Evolutionary conservation across 64 coral and sea anemone genomes (phyloP), one percentile per base, ranked within the genome.

Genomic region (Exaiptasia diaphana): DNA sequence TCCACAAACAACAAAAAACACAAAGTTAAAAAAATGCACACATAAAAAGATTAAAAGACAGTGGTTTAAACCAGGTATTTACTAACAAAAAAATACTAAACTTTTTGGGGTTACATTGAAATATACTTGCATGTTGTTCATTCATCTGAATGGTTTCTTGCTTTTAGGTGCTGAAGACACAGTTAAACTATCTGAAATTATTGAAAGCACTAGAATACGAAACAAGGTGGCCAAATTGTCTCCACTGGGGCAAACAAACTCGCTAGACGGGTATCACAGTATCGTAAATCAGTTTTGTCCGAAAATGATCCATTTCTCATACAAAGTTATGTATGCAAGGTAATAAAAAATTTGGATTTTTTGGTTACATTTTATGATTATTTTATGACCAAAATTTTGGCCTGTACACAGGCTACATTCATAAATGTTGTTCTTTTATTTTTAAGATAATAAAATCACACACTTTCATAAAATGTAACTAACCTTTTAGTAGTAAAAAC

Each of bases 231-330:
- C 39, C n/a, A 79, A 89, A 53, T 44, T 89, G 40, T 89, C 86
- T 10, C 76, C 64, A 12, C 20, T 14, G 14, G 76, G 79, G 18
- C 67, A 79, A 33, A 89, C 86, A 1, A 81, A 76, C 12, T 89
- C 86, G 0, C 41, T 64, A 0, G 86, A 89, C 43, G 76, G 76
- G 6, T 89, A 74, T 9, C 86, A 89, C 57, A 81, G 64, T 21
- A 54, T 89, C 3, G 40, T 64, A 0, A 89, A 82, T 65, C 87
- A 90, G 41, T 90, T 90, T 67, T 80, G 67, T n/a, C 34, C 86
- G 14, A 88, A 87, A 53, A 64, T 26, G 40, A 13, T 77, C 0
- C 41, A 74, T 27, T 87, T 77, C 31, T 87, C 72, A 10, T 76
- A 86, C 25, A 41, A 87, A 74, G 82, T 20, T n/a, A 85, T 85